Evolutionary conservation across 2,888 invertebrate genomes (phyloP), one percentile per base, ranked within the genome.

Genomic region (Archaeoteleia sp.): DNA sequence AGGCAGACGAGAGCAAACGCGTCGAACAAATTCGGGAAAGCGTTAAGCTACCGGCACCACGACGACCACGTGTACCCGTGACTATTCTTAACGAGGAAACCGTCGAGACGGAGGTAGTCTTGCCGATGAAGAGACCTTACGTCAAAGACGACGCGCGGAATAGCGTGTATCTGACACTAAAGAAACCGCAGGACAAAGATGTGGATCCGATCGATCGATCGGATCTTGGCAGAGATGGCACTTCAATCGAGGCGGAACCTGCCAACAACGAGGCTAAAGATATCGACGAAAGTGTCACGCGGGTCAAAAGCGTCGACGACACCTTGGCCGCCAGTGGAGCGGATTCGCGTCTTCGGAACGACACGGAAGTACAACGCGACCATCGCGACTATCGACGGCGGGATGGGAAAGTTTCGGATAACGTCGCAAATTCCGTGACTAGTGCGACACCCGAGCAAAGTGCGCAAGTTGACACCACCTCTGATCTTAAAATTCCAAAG

Each of bases 81-180:
- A 10, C 2, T n/a, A 23, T 23, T 23, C 23, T 15, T n/a, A 43
- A 49, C 17, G 61, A 67, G 9, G 62, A 63, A 5, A 14, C 34
- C n/a, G 61, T 75, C 0, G 82, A 83, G 9, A 74, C 78, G 20
- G 70, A 78, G 13, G 71, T 85, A 0, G 73, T 84, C 1, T 20
- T 85, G n/a, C 79, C 84, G 9, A 78, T 79, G 1, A 79, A 74
- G 35, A 80, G 75, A 43, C 67, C 74, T 0, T 84, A 84, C 57
- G 57, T 82, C n/a, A 81, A 75, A 54, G 85, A 85, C 48, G 72
- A 79, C 0, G 71, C 83, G 23, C 73, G 81, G 9, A 83, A 83
- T 55, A 84, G 84, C 53, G 83, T 79, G 10, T 68, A 83, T 46
- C 75, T 82, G 10, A 84, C 83, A n/a, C 62, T 84, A 48, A 84